Base-by-base conservation (phyloP, 2,888 invertebrate genomes). In the Platypus cylindrus region DNA sequence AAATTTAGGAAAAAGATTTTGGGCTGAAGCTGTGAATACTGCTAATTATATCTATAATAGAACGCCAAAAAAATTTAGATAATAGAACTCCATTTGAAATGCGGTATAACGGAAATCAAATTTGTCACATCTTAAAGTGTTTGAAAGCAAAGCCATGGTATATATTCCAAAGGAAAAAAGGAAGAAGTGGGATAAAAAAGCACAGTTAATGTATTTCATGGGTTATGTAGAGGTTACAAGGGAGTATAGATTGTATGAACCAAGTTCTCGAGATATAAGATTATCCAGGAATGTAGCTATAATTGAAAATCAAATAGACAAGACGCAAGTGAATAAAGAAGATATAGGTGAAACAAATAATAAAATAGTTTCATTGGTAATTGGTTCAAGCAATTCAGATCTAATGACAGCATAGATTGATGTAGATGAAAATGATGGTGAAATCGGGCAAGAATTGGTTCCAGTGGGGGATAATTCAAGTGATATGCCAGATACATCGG, bases 151-250 rank as follows among this genome's bases (percentile, higher is more conserved):
- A 14, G 54, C 40, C 3, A 48, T 52, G 49, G 47, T 47, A 4
- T 49, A 53, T 30, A 38, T 53, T 13, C 51, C 51, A 2, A 54
- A 55, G 36, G 47, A 48, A 36, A 53, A 47, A 32, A 38, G 53
- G 20, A 25, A 36, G 23, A 58, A 54, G 38, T 51, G 46, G 48
- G 50, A 52, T 29, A 38, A 46, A 16, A 54, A 55, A 30, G 34
- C 52, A 2, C 26, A 17, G 17, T 39, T 48, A 26, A 26, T 25
- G 13, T 45, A 52, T 23, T 32, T 51, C 15, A 46, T 54, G 5
- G 52, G 52, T 3, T 53, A 41, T 31, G 32, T 37, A 27, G 49
- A 53, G 28, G 41, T 41, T 26, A 28, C 38, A 2, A 52, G 51
- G 35, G 51, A 49, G 8, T 50, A 50, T 37, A 26, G 49, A 17